These are phyloP conservation scores for Myxocyprinus asiaticus DNA, from an alignment of 2,113 vertebrate genomes.

Conservation along the genomic window DNA sequence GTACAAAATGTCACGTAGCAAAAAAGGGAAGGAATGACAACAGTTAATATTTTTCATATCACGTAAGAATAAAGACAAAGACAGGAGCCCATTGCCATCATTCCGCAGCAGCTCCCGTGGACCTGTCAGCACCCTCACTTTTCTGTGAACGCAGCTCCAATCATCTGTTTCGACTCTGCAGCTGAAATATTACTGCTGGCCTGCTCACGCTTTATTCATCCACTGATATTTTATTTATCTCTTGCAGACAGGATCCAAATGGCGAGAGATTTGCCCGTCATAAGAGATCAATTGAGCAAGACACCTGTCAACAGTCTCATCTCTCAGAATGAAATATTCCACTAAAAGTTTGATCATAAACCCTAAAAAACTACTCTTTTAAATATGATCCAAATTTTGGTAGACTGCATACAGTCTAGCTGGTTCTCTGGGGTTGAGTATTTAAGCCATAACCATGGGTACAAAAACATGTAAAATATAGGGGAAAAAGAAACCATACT, in stretches of 20 bases:
- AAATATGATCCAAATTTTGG: constrained; percentile 8
- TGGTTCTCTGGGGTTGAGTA: background rate
- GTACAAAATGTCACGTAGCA: constrained; percentile 13
- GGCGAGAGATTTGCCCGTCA: constrained; percentile 32
- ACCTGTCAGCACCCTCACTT: constrained; percentile 33
- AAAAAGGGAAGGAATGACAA: constrained; percentile 22
- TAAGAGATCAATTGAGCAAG: constrained; percentile 38
- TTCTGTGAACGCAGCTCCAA: constrained; percentile 20
- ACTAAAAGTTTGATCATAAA: constrained; percentile 36
- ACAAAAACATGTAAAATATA: constrained; percentile 2
- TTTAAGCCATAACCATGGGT: constrained; percentile 1
- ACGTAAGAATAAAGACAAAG: background rate
- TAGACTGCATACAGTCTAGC: background rate
- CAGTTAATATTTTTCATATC: constrained; percentile 8
- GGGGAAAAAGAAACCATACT: background rate
- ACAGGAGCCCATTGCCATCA: constrained; percentile 1
- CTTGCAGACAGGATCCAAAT: constrained; percentile 46
- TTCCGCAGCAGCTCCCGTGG: constrained; percentile 3
- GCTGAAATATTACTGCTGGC: constrained; percentile 35
- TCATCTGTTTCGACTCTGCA: constrained; percentile 2
- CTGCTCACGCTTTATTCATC: constrained; percentile 43
- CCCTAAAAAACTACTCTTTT: constrained; percentile 35
- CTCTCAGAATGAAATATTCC: constrained; percentile 29
- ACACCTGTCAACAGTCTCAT: constrained; percentile 48
- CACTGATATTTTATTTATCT: constrained; percentile 53